A percentile compares a stretch with the other conserved stretches of the same genome.
Evolutionary conservation across 2,888 invertebrate species (phyloP).

Genomic region (Eulithis testata): DNA sequence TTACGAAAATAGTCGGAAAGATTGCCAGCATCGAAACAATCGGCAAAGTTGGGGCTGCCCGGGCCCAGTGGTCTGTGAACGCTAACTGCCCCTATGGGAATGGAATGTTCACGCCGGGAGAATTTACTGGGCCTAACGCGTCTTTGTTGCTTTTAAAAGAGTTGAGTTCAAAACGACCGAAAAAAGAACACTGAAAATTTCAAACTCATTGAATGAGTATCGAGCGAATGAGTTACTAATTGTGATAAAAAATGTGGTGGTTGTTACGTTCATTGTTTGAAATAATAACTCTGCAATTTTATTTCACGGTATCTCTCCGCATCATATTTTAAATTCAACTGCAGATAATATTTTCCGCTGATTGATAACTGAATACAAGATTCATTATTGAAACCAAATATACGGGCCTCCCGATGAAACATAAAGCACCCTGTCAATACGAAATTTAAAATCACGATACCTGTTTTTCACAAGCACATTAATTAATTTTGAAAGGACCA

Average conservation of each 20-base stretch:
- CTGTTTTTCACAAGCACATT: constrained; percentile 46
- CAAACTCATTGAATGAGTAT: constrained; percentile 6
- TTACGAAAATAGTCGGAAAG: constrained; percentile 35
- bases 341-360: constrained; percentile 18
- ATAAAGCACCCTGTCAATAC: constrained; percentile 44
- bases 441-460: constrained; percentile 46
- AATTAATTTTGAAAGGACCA: constrained; percentile 45
- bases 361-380: constrained; percentile 22
- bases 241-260: too few species aligned
- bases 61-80: constrained; percentile 33
- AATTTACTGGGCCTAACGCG: constrained; percentile 34
- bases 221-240: too few species aligned
- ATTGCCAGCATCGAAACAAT: constrained; percentile 43
- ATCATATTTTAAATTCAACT: background rate
- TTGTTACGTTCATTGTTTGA: too few species aligned
- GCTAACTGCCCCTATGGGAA: constrained; percentile 46
- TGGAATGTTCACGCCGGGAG: constrained; percentile 33
- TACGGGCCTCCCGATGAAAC: constrained; percentile 28
- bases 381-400: constrained; percentile 33
- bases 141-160: constrained; percentile 28
- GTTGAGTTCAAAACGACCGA: constrained; percentile 8
- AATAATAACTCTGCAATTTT: too few species aligned
- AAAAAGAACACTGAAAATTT: background rate
- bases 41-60: constrained; percentile 33
- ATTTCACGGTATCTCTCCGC: too few species aligned